phyloP scores from a whole-genome alignment of 2,797 vertebrate genomes.

The Cuculus canorus region DNA sequence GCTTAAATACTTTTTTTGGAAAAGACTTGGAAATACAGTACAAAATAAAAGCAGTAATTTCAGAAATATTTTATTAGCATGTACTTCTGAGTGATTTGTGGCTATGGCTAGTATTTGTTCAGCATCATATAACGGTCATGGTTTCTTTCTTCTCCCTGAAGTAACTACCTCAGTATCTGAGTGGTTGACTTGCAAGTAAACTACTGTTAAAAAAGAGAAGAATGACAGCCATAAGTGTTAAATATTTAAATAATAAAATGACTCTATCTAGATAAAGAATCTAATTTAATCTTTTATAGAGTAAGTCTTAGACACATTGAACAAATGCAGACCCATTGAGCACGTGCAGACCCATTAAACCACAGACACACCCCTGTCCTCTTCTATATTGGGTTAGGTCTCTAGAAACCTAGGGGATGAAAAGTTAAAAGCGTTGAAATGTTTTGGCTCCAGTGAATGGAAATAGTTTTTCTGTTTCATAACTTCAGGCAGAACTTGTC shows the following conservation, averaged over 20 bases:
- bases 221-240: background rate
- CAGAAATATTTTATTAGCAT: conserved; percentile 35
- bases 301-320: background rate
- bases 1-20: background rate
- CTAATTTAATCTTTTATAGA: background rate
- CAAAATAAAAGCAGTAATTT: conserved; percentile 37
- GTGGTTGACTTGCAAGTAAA: background rate
- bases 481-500: background rate
- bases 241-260: background rate
- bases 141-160: conserved; percentile 13
- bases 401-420: background rate
- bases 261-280: background rate
- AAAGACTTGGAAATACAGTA: background rate
- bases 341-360: background rate
- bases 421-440: background rate
- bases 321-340: background rate
- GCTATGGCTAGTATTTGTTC: conserved; percentile 27
- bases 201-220: background rate
- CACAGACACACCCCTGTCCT: background rate
- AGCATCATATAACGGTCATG: background rate
- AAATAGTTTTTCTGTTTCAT: background rate
- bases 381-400: background rate
- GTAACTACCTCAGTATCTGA: background rate
- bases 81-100: conserved; percentile 38
- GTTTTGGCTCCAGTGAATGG: background rate